These are phyloP conservation scores for Ganaspis sp. DNA, from an alignment of 1,140 invertebrate genomes.

Conservation along the genomic window DNA sequence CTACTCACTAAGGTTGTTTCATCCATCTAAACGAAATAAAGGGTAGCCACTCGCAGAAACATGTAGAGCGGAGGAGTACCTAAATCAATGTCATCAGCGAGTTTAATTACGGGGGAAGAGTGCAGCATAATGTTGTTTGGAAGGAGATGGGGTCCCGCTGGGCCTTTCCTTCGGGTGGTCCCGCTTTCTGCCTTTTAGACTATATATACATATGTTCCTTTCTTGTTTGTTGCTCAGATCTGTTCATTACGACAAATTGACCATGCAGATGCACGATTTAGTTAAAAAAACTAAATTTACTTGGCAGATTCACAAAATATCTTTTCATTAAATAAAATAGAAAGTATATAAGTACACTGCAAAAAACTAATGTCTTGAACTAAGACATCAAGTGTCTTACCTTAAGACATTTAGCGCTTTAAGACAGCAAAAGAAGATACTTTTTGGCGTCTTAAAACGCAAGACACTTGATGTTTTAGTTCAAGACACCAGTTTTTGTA, in stretches of 20 bases:
- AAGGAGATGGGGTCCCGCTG: constrained; percentile 50
- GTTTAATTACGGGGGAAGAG: constrained; percentile 64
- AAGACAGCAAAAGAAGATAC: too few species aligned
- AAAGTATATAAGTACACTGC: too few species aligned
- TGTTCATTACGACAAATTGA: constrained; percentile 17
- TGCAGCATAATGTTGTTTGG: constrained; percentile 31
- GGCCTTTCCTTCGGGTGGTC: constrained; percentile 61
- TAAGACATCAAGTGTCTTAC: too few species aligned
- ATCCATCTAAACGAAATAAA: constrained; percentile 17
- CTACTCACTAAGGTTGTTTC: constrained; percentile 9
- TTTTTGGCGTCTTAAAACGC: too few species aligned
- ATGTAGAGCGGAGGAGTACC: constrained; percentile 55
- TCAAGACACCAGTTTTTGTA: too few species aligned
- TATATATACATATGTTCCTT: too few species aligned
- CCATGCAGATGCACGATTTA: neutral
- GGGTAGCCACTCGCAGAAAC: constrained; percentile 35
- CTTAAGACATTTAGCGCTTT: too few species aligned
- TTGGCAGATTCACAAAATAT: neutral
- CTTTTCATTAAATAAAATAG: too few species aligned
- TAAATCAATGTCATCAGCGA: constrained; percentile 69
- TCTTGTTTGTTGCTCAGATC: constrained; percentile 1
- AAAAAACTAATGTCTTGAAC: too few species aligned
- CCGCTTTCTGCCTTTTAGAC: neutral
- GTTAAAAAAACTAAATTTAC: neutral
- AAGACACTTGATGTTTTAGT: too few species aligned